Percentiles rank a stretch among this genome's conserved stretches.
Conservation (phyloP, 2,888 invertebrate species). For the Dioctria rufipes region DNA sequence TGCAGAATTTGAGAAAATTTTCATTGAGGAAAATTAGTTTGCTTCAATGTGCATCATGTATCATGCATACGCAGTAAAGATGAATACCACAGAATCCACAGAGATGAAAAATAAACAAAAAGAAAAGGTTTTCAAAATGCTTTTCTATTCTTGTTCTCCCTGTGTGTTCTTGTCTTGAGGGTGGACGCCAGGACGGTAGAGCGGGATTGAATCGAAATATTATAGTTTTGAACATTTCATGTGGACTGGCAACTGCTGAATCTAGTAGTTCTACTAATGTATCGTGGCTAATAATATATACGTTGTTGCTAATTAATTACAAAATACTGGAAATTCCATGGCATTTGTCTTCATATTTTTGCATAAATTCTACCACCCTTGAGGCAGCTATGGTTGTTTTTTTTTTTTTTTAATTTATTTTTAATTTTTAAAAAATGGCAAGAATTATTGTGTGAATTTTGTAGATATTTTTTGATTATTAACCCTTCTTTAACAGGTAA, state of each 20-base stretch:
- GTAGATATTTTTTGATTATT: too few relatives aligned
- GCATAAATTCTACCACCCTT: neutral
- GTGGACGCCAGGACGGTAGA: neutral
- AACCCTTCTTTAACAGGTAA: neutral
- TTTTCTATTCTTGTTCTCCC: slow-evolving; percentile 1
- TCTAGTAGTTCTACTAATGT: slow-evolving; percentile 7
- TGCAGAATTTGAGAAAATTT: slow-evolving; percentile 4
- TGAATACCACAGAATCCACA: neutral
- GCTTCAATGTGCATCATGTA: neutral
- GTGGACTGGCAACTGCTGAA: neutral
- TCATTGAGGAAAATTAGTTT: slow-evolving; percentile 8
- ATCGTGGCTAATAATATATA: slow-evolving; percentile 32
- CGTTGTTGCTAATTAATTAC: slow-evolving; percentile 22
- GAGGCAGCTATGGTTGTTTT: neutral
- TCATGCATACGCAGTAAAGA: neutral
- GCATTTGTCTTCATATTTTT: slow-evolving; percentile 3
- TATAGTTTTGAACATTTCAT: too few relatives aligned
- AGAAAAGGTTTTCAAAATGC: neutral
- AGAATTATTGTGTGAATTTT: neutral
- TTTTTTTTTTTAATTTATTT: too few relatives aligned
- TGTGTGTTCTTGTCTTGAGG: neutral
- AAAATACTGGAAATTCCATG: slow-evolving; percentile 20
- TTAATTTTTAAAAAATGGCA: neutral
- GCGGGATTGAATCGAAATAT: neutral
- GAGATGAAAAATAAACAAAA: neutral